Conservation (phyloP, 2,888 invertebrate genomes). For the Rhimphoctona megacephalus region DNA sequence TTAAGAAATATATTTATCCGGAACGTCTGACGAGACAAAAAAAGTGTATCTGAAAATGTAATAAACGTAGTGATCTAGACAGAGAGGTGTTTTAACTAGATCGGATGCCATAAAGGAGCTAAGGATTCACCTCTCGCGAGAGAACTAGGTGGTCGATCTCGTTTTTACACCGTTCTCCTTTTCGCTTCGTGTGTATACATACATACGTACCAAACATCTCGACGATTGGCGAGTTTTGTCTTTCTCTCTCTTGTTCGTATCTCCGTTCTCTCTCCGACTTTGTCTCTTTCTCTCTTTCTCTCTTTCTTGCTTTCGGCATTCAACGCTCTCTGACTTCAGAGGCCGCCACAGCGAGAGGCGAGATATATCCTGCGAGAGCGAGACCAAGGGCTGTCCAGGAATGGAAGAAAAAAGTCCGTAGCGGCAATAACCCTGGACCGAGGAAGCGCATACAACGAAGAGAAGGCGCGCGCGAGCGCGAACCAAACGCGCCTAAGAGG, state of each 20-base stretch:
- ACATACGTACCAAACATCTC: constrained; percentile 49
- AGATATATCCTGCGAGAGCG: constrained; percentile 63
- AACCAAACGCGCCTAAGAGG: constrained; percentile 36
- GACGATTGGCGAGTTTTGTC: constrained; percentile 59
- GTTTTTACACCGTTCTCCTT: constrained; percentile 72
- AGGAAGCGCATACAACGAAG: constrained; percentile 45
- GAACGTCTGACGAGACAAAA: not conserved
- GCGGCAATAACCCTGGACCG: constrained; percentile 69
- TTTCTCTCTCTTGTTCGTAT: constrained; percentile 48
- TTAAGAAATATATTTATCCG: no score
- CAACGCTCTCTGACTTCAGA: constrained; percentile 46
- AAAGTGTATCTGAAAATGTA: constrained; percentile 48
- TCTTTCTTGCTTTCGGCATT: constrained; percentile 58
- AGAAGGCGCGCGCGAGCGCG: constrained; percentile 40
- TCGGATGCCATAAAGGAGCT: constrained; percentile 68
- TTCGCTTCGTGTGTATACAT: constrained; percentile 45
- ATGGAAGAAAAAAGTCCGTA: constrained; percentile 65
- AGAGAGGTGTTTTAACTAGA: constrained; percentile 73
- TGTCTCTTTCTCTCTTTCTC: constrained; percentile 23
- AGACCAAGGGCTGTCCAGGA: constrained; percentile 73
- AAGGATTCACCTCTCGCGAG: constrained; percentile 68
- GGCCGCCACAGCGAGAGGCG: constrained; percentile 59
- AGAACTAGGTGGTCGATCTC: constrained; percentile 77
- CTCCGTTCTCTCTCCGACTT: constrained; percentile 17
- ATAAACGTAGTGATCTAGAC: constrained; percentile 46